Conservation (phyloP, 2,113 vertebrate species). For the Erpornis zantholeuca region DNA sequence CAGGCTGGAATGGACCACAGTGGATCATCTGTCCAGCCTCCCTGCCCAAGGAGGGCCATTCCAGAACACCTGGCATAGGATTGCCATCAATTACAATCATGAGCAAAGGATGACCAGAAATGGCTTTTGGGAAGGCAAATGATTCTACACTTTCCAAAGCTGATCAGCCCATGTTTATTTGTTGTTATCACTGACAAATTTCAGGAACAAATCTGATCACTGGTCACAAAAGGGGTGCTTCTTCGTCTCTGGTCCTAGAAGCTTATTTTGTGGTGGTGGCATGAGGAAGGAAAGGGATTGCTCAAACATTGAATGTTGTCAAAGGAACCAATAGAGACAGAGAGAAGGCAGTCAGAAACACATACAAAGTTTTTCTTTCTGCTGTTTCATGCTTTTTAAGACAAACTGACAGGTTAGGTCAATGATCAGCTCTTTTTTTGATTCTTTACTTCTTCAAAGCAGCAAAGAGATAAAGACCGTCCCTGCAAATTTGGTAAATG, state of each 20-base stretch:
- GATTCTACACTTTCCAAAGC: neutral
- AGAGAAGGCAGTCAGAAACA: neutral
- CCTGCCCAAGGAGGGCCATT: neutral
- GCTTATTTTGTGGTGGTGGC: neutral
- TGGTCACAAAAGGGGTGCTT: neutral
- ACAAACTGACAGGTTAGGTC: neutral
- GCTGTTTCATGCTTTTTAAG: neutral
- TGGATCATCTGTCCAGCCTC: neutral
- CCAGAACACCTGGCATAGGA: neutral
- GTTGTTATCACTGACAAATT: neutral
- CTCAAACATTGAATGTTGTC: neutral
- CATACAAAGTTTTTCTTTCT: neutral
- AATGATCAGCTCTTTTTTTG: neutral
- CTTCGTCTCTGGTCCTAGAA: neutral
- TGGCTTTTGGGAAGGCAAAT: neutral
- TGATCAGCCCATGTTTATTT: accelerated
- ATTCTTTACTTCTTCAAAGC: neutral
- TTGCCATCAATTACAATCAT: neutral
- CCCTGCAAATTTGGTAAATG: neutral
- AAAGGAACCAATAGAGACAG: neutral
- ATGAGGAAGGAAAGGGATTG: neutral
- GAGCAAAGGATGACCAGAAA: neutral
- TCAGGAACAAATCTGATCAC: neutral
- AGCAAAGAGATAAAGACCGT: neutral
- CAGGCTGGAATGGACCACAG: neutral